Evolutionary conservation across 2,888 invertebrate genomes (phyloP), one percentile per base, ranked within the genome.

Genomic region (Lumbricus terrestris): DNA sequence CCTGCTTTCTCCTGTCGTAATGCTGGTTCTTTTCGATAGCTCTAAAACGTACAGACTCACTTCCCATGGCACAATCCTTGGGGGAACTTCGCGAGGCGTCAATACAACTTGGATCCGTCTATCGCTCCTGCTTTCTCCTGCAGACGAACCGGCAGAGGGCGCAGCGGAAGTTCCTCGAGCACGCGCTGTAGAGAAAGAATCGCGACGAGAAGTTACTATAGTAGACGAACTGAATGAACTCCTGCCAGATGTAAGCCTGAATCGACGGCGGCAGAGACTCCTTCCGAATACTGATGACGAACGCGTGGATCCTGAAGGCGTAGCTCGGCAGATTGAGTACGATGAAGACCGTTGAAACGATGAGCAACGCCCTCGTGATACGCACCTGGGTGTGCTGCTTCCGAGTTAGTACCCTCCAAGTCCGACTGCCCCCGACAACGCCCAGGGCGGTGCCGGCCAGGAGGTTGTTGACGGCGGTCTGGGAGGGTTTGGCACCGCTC

Each of bases 261-360:
- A 90, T 29, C n/a, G 91, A 89, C 34, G 90, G 38, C n/a, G 88
- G 69, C 47, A 88, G 91, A 16, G 90, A 35, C 85, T 91, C 89
- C 33, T 91, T 88, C 4, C 91, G 88, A 15, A 92, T 35, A 83
- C 90, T 89, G 23, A 91, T 90, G 88, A 92, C 83, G 91, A 91
- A 91, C 35, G 91, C 92, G 38, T 91, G 90, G 20, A 92, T 89
- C 35, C 91, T 90, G 89, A 92, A 91, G 33, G 91, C 92, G 89
- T 91, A 91, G 89, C 91, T 91, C 40, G 92, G 92, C 29, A 92
- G 90, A 88, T 92, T 92, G 88, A 92, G 92, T 15, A 91, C 90
- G n/a, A 92, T 91, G 88, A 92, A 92, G 35, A 92, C 91, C 33
- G 91, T 92, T 29, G 92, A 92, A 8, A 92, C 92, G 42, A 92